Conservation (phyloP, 2,113 vertebrate genomes). For the Oreamnos americanus region DNA sequence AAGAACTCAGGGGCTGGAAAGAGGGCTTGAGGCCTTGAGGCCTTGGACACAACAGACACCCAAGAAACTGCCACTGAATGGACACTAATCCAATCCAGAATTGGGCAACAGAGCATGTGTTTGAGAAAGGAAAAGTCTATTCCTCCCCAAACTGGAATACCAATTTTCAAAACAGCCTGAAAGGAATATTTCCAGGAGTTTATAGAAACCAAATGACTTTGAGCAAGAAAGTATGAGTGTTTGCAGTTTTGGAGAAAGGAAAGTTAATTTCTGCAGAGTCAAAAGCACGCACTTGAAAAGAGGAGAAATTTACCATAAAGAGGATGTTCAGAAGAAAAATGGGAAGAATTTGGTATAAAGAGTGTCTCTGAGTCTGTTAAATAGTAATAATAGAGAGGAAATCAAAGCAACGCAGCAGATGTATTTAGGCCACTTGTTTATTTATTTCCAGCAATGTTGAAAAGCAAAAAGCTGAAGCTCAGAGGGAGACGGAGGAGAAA, state of each 20-base stretch:
- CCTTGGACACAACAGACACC: neutral
- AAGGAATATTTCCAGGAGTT: slow-evolving; percentile 73
- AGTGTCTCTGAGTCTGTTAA: slow-evolving; percentile 61
- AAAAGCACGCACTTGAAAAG: slow-evolving; percentile 69
- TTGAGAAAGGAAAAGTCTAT: slow-evolving; percentile 50
- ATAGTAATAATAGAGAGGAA: slow-evolving; percentile 71
- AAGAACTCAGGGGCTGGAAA: neutral
- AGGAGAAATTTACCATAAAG: slow-evolving; percentile 68
- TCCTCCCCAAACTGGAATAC: slow-evolving; percentile 60
- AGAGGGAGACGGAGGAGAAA: neutral
- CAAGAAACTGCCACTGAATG: slow-evolving; percentile 25
- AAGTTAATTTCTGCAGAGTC: slow-evolving; percentile 76
- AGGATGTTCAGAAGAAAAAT: slow-evolving; percentile 68
- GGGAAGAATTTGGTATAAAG: slow-evolving; percentile 68
- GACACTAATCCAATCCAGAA: slow-evolving; percentile 61
- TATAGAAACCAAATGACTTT: slow-evolving; percentile 76
- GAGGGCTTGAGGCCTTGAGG: neutral
- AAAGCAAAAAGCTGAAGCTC: slow-evolving; percentile 59
- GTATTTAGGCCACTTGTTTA: slow-evolving; percentile 68
- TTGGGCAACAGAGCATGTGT: slow-evolving; percentile 8
- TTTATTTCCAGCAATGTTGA: slow-evolving; percentile 62
- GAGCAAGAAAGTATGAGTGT: slow-evolving; percentile 71
- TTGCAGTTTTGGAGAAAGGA: slow-evolving; percentile 75
- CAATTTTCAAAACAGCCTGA: slow-evolving; percentile 67
- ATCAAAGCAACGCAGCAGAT: slow-evolving; percentile 69